Evolutionary conservation across 2,888 invertebrate species (phyloP), one percentile per base, ranked within the genome.

Genomic region (Itoplectis maculator): DNA sequence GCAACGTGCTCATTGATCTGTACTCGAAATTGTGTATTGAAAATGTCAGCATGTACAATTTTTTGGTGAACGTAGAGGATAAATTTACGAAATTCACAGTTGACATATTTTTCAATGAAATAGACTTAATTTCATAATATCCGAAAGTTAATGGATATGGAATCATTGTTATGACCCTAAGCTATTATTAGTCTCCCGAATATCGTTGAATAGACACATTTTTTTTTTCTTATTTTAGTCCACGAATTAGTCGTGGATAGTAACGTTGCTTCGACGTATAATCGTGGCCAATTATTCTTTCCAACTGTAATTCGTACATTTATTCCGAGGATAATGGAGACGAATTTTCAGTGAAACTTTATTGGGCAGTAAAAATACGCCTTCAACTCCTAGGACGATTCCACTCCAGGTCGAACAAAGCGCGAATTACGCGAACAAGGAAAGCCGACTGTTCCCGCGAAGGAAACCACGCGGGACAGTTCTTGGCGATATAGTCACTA

Each of bases 401-500:
- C 11, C n/a, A 51, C 65, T 61, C 61, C 35, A 4, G 13, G 42
- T 47, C 20, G 40, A 77, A 66, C 51, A 47, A 59, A 70, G 70
- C 49, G 18, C 47, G 49, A 59, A 65, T 74, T 49, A 15, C 49
- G 20, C 23, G 23, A 59, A 7, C 37, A 70, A 49, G 29, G 47
- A 56, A 56, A 54, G 37, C 23, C 35, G 8, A 65, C 23, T 29
- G 40, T 35, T 15, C 37, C 54, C 9, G 40, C 23, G n/a, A 37
- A 59, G 18, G 51, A 75, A 51, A 69, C 47, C 29, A 13, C 23
- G 23, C 37, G 18, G 47, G 13, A 61, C 42, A 20, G 15, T 79
- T 59, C 73, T 68, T 59, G 35, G 35, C 40, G 15, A n/a, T n/a
- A n/a, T n/a, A n/a, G n/a, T 65, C 56, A 51, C 23, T 42, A 66